These are phyloP conservation scores for Trichoplusia ni DNA, from an alignment of 1,140 invertebrate species.

Conservation along the genomic window DNA sequence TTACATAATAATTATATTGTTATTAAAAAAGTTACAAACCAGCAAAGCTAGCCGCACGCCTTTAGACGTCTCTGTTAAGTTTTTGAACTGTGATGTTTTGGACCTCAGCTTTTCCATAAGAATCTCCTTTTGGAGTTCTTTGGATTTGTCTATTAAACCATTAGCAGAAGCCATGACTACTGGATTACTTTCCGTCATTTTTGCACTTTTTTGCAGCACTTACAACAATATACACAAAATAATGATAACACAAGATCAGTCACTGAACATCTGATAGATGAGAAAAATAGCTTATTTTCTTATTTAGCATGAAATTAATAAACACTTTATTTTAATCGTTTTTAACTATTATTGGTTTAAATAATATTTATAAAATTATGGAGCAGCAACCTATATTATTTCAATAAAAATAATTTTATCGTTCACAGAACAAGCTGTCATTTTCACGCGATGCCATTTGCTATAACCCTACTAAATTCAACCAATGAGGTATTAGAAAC, in stretches of 20 bases:
- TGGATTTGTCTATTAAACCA: slow-evolving; percentile 83
- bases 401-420: slow-evolving; percentile 27
- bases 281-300: neutral
- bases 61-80: slow-evolving; percentile 92
- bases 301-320: slow-evolving; percentile 5
- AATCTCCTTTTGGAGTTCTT: slow-evolving; percentile 89
- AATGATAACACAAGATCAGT: slow-evolving; percentile 58
- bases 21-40: slow-evolving; percentile 82
- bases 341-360: slow-evolving; percentile 4
- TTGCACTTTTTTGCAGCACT: slow-evolving; percentile 44
- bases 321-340: neutral
- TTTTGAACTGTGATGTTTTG: slow-evolving; percentile 89
- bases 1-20: no score
- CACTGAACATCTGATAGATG: slow-evolving; percentile 42
- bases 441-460: slow-evolving; percentile 65
- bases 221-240: slow-evolving; percentile 63
- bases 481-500: neutral
- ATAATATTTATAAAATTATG: slow-evolving; percentile 18
- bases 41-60: slow-evolving; percentile 91
- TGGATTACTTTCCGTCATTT: slow-evolving; percentile 71
- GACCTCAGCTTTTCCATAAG: slow-evolving; percentile 94
- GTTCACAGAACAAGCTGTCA: slow-evolving; percentile 50
- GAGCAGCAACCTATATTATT: slow-evolving; percentile 7
- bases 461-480: slow-evolving; percentile 33
- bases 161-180: slow-evolving; percentile 61